Conservation (phyloP, 2,888 invertebrate species). For the Agonopterix alstromeriana region DNA sequence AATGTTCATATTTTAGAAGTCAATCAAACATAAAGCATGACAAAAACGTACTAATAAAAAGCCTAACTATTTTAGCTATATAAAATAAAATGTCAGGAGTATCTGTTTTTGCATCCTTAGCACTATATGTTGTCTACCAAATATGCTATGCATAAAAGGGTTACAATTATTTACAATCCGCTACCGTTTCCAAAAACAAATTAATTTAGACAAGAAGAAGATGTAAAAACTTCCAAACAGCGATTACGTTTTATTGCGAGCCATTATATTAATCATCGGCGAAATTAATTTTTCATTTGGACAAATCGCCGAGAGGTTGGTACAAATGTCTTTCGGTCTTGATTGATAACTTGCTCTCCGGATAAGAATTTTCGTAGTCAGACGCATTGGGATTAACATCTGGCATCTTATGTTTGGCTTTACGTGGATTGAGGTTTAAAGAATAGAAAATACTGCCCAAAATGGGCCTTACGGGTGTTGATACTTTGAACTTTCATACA, state of each 20-base stretch:
- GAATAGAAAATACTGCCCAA: too few relatives aligned
- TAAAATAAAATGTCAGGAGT: too few relatives aligned
- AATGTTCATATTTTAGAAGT: too few relatives aligned
- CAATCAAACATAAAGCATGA: too few relatives aligned
- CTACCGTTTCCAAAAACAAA: slow-evolving; percentile 43
- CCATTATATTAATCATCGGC: slow-evolving; percentile 75
- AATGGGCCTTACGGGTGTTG: too few relatives aligned
- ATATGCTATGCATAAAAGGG: slow-evolving; percentile 9
- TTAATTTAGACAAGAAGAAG: slow-evolving; percentile 73
- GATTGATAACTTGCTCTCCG: slow-evolving; percentile 52
- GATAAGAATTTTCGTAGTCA: slow-evolving; percentile 37
- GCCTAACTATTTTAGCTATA: too few relatives aligned
- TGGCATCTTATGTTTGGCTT: slow-evolving; percentile 14
- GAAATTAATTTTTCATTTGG: slow-evolving; percentile 75
- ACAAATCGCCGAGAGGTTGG: slow-evolving; percentile 66
- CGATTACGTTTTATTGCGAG: slow-evolving; percentile 71
- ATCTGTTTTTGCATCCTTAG: too few relatives aligned
- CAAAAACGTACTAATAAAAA: too few relatives aligned
- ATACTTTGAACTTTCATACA: too few relatives aligned
- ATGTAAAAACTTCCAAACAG: slow-evolving; percentile 74
- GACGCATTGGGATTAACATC: slow-evolving; percentile 23
- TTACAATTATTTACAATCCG: slow-evolving; percentile 1
- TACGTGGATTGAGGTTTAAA: too few relatives aligned
- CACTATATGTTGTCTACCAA: background rate
- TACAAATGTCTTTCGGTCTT: slow-evolving; percentile 62